These are phyloP conservation scores for Willisornis vidua DNA, from an alignment of 2,113 vertebrate genomes.

Conservation along the genomic window DNA sequence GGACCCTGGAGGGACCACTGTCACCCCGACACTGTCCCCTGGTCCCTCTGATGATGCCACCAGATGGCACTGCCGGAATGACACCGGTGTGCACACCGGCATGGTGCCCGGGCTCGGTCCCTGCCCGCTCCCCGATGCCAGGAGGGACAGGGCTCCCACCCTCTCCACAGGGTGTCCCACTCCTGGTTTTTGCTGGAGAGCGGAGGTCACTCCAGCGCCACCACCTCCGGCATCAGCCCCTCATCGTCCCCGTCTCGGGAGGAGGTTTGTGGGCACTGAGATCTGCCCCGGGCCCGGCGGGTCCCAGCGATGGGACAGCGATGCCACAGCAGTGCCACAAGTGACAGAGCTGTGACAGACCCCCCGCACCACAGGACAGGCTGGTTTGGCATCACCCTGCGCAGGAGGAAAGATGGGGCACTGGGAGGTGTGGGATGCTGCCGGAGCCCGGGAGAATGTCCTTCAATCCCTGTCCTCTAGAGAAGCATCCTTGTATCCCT, in stretches of 20 bases:
- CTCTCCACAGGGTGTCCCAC: neutral
- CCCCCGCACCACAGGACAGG: rapidly evolving
- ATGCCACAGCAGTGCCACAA: neutral
- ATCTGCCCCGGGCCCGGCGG: neutral
- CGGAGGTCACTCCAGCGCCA: neutral
- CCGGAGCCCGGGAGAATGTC: neutral
- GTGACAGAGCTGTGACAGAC: neutral
- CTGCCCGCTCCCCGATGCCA: neutral
- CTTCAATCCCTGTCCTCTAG: neutral
- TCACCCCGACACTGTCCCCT: rapidly evolving
- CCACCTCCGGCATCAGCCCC: neutral
- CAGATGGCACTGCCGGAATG: slow-evolving; percentile 12
- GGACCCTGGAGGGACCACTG: rapidly evolving
- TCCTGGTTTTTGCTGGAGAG: neutral
- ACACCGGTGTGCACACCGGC: neutral
- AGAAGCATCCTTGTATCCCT: neutral
- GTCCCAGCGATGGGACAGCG: neutral
- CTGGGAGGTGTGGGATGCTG: neutral
- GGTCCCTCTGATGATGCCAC: rapidly evolving
- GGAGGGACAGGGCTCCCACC: neutral
- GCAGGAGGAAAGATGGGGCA: rapidly evolving
- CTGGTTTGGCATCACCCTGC: no score
- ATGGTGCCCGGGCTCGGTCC: neutral
- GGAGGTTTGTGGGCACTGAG: neutral
- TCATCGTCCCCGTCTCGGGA: rapidly evolving